A percentile compares a stretch with the other conserved stretches of the same genome.
Conservation (phyloP, 2,888 invertebrate genomes). For the Sipha maydis region DNA sequence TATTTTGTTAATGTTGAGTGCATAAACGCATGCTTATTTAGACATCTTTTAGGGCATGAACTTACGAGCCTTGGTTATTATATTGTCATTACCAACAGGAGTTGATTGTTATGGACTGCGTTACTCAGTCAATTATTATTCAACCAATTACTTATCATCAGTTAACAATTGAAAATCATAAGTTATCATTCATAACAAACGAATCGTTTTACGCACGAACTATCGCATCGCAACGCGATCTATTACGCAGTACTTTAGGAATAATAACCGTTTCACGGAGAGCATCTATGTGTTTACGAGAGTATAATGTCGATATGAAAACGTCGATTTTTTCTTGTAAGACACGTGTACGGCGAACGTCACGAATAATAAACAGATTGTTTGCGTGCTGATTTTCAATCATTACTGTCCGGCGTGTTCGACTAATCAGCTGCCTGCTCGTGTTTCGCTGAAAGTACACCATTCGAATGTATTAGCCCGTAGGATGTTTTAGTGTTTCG, state of each 20-base stretch:
- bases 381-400: conserved; percentile 9
- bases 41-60: too few relatives aligned
- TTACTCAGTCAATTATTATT: background rate
- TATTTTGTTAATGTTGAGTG: too few relatives aligned
- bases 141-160: background rate
- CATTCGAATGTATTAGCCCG: background rate
- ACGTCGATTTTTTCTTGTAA: background rate
- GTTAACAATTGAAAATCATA: background rate
- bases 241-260: too few relatives aligned
- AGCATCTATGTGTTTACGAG: too few relatives aligned
- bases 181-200: too few relatives aligned
- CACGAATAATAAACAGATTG: conserved; percentile 3
- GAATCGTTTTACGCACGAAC: too few relatives aligned
- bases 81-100: background rate
- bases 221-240: too few relatives aligned
- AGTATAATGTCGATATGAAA: too few relatives aligned
- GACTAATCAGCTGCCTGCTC: background rate
- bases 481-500: background rate
- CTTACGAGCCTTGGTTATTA: too few relatives aligned
- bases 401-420: conserved; percentile 5
- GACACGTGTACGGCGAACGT: background rate
- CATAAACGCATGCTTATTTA: too few relatives aligned
- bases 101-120: background rate
- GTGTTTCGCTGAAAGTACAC: background rate
- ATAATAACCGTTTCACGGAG: too few relatives aligned